A percentile compares a stretch with the other conserved stretches of the same genome.
Conservation (phyloP, 2,797 vertebrate species). For the Platalea minor region DNA sequence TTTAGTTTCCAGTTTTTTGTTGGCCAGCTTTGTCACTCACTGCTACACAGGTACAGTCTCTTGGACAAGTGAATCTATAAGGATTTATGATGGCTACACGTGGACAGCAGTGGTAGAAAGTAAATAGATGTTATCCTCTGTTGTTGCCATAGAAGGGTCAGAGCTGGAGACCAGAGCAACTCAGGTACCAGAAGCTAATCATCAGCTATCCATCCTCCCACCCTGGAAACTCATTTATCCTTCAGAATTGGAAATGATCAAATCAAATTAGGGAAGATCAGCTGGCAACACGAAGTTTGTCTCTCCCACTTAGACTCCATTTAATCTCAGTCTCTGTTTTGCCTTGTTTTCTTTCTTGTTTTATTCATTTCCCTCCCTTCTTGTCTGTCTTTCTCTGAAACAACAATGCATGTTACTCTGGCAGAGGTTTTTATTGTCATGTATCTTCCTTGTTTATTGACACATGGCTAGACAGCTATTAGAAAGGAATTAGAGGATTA, state of each 20-base stretch:
- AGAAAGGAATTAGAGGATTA: conserved; percentile 39
- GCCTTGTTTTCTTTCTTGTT: neutral
- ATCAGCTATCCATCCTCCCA: neutral
- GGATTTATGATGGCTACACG: neutral
- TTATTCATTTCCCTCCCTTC: neutral
- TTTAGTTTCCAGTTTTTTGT: neutral
- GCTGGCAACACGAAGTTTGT: neutral
- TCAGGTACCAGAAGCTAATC: neutral
- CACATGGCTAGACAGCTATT: conserved; percentile 30
- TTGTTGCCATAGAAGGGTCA: neutral
- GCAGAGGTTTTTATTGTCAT: neutral
- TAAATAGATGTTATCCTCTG: neutral
- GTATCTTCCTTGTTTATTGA: conserved; percentile 22
- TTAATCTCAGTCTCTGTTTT: neutral
- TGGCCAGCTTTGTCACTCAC: neutral
- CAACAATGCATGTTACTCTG: neutral
- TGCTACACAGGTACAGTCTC: neutral
- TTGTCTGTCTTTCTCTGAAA: neutral
- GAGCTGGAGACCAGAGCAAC: neutral
- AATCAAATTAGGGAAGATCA: neutral
- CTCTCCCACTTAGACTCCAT: neutral
- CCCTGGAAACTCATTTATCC: neutral
- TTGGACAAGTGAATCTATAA: neutral
- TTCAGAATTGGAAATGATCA: neutral
- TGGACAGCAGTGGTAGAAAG: neutral